These are phyloP conservation scores for Perognathus longimembris DNA, from an alignment of 2,113 vertebrate genomes.

Conservation along the genomic window DNA sequence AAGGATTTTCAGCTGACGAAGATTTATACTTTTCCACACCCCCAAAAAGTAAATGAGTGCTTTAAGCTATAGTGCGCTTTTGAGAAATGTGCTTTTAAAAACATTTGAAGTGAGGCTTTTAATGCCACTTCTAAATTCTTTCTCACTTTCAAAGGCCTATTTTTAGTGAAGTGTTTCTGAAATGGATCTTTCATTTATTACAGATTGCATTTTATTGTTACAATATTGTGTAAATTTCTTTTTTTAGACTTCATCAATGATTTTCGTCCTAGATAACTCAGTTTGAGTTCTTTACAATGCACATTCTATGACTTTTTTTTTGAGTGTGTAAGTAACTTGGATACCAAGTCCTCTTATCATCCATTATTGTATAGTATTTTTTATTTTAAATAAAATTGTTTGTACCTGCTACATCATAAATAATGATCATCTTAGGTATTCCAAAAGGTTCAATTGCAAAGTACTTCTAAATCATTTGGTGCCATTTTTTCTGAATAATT, in stretches of 20 bases:
- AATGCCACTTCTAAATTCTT: background rate
- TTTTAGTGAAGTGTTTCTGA: background rate
- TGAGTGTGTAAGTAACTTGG: background rate
- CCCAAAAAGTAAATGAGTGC: background rate
- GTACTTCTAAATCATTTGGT: background rate
- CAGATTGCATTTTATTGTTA: background rate
- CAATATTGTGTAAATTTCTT: background rate
- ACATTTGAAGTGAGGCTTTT: background rate
- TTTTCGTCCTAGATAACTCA: background rate
- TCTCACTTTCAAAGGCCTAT: background rate
- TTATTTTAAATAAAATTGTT: slow-evolving; percentile 64
- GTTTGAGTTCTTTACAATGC: background rate
- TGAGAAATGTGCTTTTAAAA: background rate
- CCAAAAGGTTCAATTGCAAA: background rate
- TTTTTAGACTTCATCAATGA: background rate
- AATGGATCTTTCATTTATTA: background rate
- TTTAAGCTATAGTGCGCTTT: background rate
- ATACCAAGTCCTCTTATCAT: background rate
- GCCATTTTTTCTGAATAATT: no score
- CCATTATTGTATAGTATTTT: background rate
- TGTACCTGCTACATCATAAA: background rate
- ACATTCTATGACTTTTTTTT: background rate
- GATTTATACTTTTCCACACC: background rate
- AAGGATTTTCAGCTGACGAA: background rate
- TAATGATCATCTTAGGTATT: background rate